Percentiles rank a stretch among this genome's conserved stretches.
These are phyloP conservation scores for human DNA, from an alignment of 2,113 vertebrate species.

Conservation along the genomic window GRCh38 chr2:33146001-33146500, in stretches of 20 bases:
- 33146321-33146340: not conserved
- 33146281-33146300: conserved; percentile 60
- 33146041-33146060: conserved; percentile 58
- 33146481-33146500: not conserved
- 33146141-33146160: not conserved
- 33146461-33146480: not conserved
- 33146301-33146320: conserved; percentile 44
- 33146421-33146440: not conserved
- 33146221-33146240: conserved; percentile 32
- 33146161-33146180: conserved; percentile 70
- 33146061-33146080: conserved; percentile 72
- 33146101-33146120: conserved; percentile 33
- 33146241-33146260: conserved; percentile 49
- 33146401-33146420: not conserved
- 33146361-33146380: conserved; percentile 40
- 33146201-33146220: conserved; percentile 53
- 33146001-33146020: conserved; percentile 73
- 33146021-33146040: conserved; percentile 67
- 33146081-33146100: conserved; percentile 7
- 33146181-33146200: conserved; percentile 48
- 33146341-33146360: conserved; percentile 65
- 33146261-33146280: conserved; percentile 49
- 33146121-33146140: conserved; percentile 9
- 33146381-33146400: not conserved
- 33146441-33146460: not conserved